phyloP scores from a whole-genome alignment of 2,797 vertebrate species.

The Myripristis jacobus region DNA sequence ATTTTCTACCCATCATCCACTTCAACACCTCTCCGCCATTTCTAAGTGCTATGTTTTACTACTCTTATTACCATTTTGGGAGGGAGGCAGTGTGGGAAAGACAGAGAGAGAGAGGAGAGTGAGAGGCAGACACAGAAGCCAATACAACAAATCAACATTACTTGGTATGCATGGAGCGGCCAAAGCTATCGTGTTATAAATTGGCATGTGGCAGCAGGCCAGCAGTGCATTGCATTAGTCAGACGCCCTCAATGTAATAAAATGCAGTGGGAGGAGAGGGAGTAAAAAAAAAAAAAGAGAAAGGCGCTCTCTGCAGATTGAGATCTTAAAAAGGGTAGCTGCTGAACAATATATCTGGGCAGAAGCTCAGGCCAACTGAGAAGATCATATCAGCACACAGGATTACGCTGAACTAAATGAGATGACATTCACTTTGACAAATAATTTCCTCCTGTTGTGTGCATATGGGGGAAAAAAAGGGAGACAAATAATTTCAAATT shows the following conservation, averaged over 20 bases:
- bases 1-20: constrained; percentile 67
- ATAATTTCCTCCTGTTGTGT: constrained; percentile 76
- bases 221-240: constrained; percentile 85
- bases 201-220: constrained; percentile 82
- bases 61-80: constrained; percentile 67
- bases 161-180: constrained; percentile 80
- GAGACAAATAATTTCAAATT: constrained; percentile 60
- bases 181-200: constrained; percentile 81
- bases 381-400: constrained; percentile 77
- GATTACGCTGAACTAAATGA: constrained; percentile 80
- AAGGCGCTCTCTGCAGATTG: constrained; percentile 78
- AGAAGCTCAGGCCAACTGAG: constrained; percentile 67
- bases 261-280: constrained; percentile 70
- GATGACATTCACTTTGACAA: constrained; percentile 86
- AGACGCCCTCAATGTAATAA: constrained; percentile 82
- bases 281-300: background rate
- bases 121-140: constrained; percentile 63
- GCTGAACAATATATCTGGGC: constrained; percentile 77
- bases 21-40: constrained; percentile 63
- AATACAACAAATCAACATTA: constrained; percentile 81
- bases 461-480: constrained; percentile 54
- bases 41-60: constrained; percentile 74
- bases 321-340: constrained; percentile 81
- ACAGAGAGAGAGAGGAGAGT: constrained; percentile 30
- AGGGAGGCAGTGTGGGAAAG: constrained; percentile 10